phyloP scores from a whole-genome alignment of 2,797 vertebrate species.

The Microhierax caerulescens region DNA sequence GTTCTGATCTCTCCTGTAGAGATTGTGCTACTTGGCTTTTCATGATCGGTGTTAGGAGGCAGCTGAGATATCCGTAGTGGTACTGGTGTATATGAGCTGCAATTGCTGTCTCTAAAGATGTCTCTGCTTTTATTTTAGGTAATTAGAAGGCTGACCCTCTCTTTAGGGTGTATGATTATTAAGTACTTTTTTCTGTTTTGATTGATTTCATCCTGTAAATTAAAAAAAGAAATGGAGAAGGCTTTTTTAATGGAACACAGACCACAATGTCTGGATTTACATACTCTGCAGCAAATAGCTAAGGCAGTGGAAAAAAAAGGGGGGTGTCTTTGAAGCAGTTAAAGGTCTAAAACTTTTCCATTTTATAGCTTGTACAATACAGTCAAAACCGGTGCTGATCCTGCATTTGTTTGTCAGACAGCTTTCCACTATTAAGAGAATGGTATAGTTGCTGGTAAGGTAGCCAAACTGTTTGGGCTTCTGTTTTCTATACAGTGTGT shows the following conservation, averaged over 20 bases:
- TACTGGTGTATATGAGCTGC: background rate
- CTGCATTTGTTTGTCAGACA: background rate
- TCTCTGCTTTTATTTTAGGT: background rate
- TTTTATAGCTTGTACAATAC: background rate
- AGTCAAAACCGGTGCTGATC: background rate
- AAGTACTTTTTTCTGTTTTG: background rate
- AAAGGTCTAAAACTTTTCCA: background rate
- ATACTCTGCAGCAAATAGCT: background rate
- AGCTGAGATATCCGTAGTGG: background rate
- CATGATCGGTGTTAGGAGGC: background rate
- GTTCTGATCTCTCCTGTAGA: background rate
- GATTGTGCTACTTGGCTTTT: background rate
- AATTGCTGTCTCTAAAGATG: background rate
- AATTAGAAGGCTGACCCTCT: background rate
- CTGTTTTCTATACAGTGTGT: background rate
- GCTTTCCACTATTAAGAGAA: background rate
- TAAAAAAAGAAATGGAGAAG: background rate
- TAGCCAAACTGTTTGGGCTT: background rate
- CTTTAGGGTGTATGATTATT: background rate
- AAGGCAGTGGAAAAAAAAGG: background rate
- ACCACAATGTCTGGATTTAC: background rate
- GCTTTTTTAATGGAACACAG: background rate
- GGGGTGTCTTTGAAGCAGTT: background rate
- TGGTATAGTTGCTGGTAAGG: background rate
- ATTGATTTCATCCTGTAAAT: background rate